Percentiles rank a stretch among this genome's conserved stretches.
These are phyloP conservation scores for Phenganax subtilis DNA, from an alignment of 92 coral and sea anemone species.

Conservation along the genomic window DNA sequence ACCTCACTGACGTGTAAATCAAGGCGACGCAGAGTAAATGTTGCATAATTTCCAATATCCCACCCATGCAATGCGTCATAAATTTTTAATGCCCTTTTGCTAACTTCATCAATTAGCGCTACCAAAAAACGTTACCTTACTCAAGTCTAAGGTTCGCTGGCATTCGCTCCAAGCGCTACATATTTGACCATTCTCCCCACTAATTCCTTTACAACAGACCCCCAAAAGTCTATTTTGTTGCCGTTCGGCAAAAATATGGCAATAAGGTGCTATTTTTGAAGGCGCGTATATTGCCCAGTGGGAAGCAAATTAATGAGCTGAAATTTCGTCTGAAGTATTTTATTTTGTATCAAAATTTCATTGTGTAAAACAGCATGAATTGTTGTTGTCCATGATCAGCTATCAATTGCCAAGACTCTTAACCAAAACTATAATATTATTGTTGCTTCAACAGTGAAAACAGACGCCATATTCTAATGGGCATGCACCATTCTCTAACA, in stretches of 20 bases:
- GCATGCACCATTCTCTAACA: too few relatives aligned
- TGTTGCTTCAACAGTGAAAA: too few relatives aligned
- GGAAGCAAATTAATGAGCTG: not conserved
- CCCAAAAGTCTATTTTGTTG: too few relatives aligned
- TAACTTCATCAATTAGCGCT: not conserved
- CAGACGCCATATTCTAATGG: too few relatives aligned
- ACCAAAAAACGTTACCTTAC: not conserved
- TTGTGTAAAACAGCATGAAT: not conserved
- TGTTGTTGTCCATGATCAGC: not conserved
- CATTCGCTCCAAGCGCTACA: too few relatives aligned
- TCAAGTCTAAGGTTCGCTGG: not conserved
- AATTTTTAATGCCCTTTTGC: slow-evolving; percentile 16
- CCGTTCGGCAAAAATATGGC: too few relatives aligned
- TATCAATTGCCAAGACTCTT: too few relatives aligned
- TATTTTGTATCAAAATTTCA: not conserved
- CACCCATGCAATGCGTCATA: not conserved
- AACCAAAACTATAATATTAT: too few relatives aligned
- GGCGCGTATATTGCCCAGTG: not conserved
- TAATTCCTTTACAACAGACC: not conserved
- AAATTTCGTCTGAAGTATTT: not conserved
- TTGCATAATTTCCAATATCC: not conserved
- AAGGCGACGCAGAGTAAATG: too few relatives aligned
- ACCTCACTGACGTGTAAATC: too few relatives aligned
- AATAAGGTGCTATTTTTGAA: too few relatives aligned
- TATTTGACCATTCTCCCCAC: too few relatives aligned